phyloP scores from a whole-genome alignment of 2,888 invertebrate genomes.

The Lagria hirta region DNA sequence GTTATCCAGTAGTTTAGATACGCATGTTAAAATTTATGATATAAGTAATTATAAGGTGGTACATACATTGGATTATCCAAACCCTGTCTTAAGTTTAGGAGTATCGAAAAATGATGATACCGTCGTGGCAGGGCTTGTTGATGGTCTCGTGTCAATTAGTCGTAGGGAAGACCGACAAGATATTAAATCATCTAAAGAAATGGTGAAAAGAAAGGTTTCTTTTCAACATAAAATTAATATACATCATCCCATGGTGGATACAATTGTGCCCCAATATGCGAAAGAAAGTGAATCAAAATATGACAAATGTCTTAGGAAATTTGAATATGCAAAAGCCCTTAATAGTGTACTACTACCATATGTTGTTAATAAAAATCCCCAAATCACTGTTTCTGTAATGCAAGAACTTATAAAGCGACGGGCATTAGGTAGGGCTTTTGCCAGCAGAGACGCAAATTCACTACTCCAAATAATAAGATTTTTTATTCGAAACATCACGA shows the following conservation, averaged over 20 bases:
- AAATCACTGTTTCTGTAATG: conserved; percentile 76
- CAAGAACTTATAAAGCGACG: conserved; percentile 85
- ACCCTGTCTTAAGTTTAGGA: conserved; percentile 85
- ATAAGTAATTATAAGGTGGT: conserved; percentile 81
- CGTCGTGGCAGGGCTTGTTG: conserved; percentile 88
- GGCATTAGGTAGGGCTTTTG: conserved; percentile 74
- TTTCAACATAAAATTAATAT: conserved; percentile 53
- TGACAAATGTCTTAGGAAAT: conserved; percentile 75
- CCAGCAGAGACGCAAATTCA: conserved; percentile 68
- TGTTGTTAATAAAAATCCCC: conserved; percentile 67
- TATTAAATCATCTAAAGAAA: conserved; percentile 49
- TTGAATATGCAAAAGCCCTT: conserved; percentile 80
- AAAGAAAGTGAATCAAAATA: conserved; percentile 58
- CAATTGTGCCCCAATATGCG: conserved; percentile 54
- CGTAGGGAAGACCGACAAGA: conserved; percentile 74
- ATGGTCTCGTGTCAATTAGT: conserved; percentile 86
- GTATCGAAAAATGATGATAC: conserved; percentile 76
- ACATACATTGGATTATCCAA: conserved; percentile 87
- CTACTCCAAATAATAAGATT: conserved; percentile 72
- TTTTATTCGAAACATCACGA: conserved; percentile 69
- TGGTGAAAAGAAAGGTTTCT: conserved; percentile 58
- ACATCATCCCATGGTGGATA: conserved; percentile 54
- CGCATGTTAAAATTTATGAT: conserved; percentile 92
- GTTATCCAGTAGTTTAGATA: conserved; percentile 87
- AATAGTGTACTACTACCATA: conserved; percentile 66